Evolutionary conservation across 2,113 vertebrate species (phyloP).

Genomic region (Gavia stellata): DNA sequence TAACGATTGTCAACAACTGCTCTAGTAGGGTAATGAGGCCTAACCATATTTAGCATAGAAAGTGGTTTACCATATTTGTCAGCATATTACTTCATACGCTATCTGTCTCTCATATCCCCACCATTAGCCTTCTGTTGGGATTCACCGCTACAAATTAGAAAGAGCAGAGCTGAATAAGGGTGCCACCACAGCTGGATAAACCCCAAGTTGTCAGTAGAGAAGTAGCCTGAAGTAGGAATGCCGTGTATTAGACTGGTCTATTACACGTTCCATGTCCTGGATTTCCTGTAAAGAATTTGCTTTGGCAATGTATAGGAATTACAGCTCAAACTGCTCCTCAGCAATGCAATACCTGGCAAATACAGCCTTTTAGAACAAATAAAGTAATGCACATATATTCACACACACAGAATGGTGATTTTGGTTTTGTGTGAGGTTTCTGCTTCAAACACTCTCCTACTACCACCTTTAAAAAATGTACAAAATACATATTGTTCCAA

Average conservation of each 20-base stretch:
- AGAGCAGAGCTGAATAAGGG: background rate
- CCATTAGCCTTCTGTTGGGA: background rate
- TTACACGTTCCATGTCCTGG: background rate
- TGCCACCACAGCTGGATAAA: background rate
- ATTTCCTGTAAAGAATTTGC: background rate
- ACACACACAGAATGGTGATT: background rate
- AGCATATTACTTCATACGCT: background rate
- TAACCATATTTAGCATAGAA: background rate
- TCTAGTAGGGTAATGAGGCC: background rate
- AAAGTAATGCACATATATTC: background rate
- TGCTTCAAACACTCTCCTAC: background rate
- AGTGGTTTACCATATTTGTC: background rate
- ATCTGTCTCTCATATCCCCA: background rate
- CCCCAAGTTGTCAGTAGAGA: background rate
- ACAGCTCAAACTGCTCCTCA: background rate
- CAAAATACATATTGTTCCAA: background rate
- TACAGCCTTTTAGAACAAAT: background rate
- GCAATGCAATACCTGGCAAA: background rate
- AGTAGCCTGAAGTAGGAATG: background rate
- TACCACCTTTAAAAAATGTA: background rate
- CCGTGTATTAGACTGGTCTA: background rate
- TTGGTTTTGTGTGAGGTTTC: background rate
- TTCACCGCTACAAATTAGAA: background rate
- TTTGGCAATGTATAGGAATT: background rate
- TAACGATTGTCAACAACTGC: background rate